Base-by-base conservation (phyloP, 2,888 invertebrate species). In the Coleophora deauratella region DNA sequence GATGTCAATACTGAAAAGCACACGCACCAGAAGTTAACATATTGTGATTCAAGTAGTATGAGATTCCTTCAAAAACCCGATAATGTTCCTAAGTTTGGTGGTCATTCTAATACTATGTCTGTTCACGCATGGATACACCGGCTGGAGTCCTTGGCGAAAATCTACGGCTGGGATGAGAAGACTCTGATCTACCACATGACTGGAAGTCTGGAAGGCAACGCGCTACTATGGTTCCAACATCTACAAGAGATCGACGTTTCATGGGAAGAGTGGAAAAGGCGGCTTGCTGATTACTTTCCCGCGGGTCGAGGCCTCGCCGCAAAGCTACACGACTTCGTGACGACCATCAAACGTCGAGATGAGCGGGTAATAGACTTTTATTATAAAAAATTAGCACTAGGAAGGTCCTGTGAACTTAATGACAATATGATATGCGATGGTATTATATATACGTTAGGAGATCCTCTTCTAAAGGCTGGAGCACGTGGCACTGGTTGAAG, bases 171-270 rank as follows among this genome's bases (percentile, higher is more conserved):
- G 45, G 33, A 38, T 30, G 42, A 45, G 36, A 38, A 32, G 21
- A 35, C 41, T 1, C 37, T 43, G 10, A 43, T 43, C 27, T 42
- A 45, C 31, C 38, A 42, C 32, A 45, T 45, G 45, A 45, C 45
- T 1, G 35, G 33, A 10, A 45, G 35, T 27, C 30, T 45, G 13
- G 33, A 37, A 27, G 42, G 42, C 31, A 45, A 41, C 33, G 35
- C 33, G 27, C 35, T 42, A 9, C 38, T 45, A 3, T 45, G 45
- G 45, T 42, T 40, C 13, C 15, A 30, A 15, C 40, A 40, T 14
- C 42, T 37, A 33, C 30, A 40, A 11, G 35, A 45, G 28, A 45
- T 42, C 11, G 40, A 45, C 14, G 27, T 37, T 15, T 34, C 35
- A 3, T 45, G 40, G 42, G 42, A 27, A 12, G 35, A 45, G 14